Evolutionary conservation across 2,888 invertebrate species (phyloP).

Genomic region (Lycaena phlaeas): DNA sequence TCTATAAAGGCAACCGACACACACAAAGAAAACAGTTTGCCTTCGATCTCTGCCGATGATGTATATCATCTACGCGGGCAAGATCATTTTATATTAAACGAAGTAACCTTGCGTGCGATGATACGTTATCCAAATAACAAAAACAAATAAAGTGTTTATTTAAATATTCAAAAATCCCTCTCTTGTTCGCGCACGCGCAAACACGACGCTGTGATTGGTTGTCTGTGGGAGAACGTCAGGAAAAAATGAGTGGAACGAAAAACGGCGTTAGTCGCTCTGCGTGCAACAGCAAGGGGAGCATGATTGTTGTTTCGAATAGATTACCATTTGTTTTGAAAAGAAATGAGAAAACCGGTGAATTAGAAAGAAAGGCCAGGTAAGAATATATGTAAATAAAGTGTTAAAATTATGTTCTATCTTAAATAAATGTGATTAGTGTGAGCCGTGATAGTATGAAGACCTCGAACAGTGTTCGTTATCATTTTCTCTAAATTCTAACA

Average conservation of each 20-base stretch:
- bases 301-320: slow-evolving; percentile 93
- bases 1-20: slow-evolving; percentile 61
- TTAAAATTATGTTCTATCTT: background rate
- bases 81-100: slow-evolving; percentile 27
- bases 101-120: slow-evolving; percentile 34
- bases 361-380: slow-evolving; percentile 90
- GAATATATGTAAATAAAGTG: slow-evolving; percentile 4
- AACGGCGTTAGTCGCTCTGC: slow-evolving; percentile 46
- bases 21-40: slow-evolving; percentile 58
- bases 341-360: slow-evolving; percentile 78
- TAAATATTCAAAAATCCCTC: slow-evolving; percentile 44
- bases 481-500: too few species aligned
- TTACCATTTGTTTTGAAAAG: slow-evolving; percentile 89
- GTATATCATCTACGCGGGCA: slow-evolving; percentile 37
- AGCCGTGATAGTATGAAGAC: background rate
- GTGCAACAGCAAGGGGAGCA: slow-evolving; percentile 78
- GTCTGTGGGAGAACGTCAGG: slow-evolving; percentile 40
- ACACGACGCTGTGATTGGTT: slow-evolving; percentile 51
- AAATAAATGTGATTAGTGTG: background rate
- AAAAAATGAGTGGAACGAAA: slow-evolving; percentile 50
- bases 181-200: slow-evolving; percentile 52
- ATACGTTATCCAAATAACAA: slow-evolving; percentile 25
- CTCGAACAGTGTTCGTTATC: too few species aligned
- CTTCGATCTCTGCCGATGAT: slow-evolving; percentile 56
- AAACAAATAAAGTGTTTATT: slow-evolving; percentile 29